Base-by-base conservation (phyloP, 2,113 vertebrate species). In the Hymenochirus boettgeri region DNA sequence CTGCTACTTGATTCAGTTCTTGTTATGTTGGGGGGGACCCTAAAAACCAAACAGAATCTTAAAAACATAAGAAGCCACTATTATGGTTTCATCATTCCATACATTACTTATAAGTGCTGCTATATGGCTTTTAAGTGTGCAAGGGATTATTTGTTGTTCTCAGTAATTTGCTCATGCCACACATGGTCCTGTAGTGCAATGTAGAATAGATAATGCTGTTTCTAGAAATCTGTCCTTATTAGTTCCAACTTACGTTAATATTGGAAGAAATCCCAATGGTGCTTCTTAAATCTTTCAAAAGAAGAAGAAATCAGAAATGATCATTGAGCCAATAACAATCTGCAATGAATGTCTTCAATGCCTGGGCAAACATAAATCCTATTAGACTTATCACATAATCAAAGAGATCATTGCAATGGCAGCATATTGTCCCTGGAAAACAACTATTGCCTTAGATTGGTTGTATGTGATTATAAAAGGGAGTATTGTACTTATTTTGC, bases 381-480 rank as follows among this genome's bases (percentile, higher is more conserved):
- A 62, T n/a, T 83, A 75, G 80, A 69, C 72, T 78, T 78, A 65
- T 56, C 70, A 70, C 75, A 70, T 8, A 35, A 11, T 23, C 13
- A 1, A 76, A 62, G 62, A 63, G 64, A 27, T 62, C 54, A 53
- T 75, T 77, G 76, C 73, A 79, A 71, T 54, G 52, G 79, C 83
- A 86, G 78, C 76, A 35, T 76, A 82, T 81, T 53, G 80, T 88
- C 87, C 89, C 88, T 82, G 93, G 89, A n/a, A 86, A 93, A 84
- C 83, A 87, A 80, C 71, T 78, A 85, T 86, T 95, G 95, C 95
- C 94, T 98, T 98, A 96, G 91, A 91, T 88, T 86, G 88, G 78
- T 87, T 83, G 84, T 89, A 90, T 84, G 85, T 26, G 73, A 76
- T n/a, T 79, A 73, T 59, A 71, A 80, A 70, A 74, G n/a, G 72